A percentile compares a stretch with the other conserved stretches of the same genome.
phyloP scores from a whole-genome alignment of 2,113 vertebrate genomes.

The Macquaria ambigua region DNA sequence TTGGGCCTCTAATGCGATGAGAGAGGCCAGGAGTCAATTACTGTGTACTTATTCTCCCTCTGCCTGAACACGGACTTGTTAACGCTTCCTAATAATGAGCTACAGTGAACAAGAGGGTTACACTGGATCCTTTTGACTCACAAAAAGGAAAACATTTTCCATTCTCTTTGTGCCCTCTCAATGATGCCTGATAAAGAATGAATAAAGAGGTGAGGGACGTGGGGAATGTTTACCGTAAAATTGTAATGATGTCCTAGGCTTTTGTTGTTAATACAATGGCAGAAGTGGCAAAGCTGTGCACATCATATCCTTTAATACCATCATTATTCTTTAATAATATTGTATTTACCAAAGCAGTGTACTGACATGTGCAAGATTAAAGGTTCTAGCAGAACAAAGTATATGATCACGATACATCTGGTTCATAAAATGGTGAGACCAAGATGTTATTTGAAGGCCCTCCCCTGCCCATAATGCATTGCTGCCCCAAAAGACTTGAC shows the following conservation, averaged over 20 bases:
- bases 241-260: constrained; percentile 26
- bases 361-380: constrained; percentile 1
- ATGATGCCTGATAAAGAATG: constrained; percentile 26
- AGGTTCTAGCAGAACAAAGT: neutral
- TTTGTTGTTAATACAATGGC: constrained; percentile 35
- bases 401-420: neutral
- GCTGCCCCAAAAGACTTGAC: constrained; percentile 5
- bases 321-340: constrained; percentile 18
- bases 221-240: constrained; percentile 23
- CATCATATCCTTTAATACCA: neutral
- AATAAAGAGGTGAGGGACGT: constrained; percentile 50
- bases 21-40: constrained; percentile 81
- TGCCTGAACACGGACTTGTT: constrained; percentile 76
- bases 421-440: neutral
- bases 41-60: constrained; percentile 76
- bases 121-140: constrained; percentile 50
- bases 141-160: constrained; percentile 61
- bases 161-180: constrained; percentile 38
- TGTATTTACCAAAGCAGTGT: neutral
- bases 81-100: constrained; percentile 78
- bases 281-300: constrained; percentile 4
- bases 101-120: constrained; percentile 67
- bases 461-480: neutral
- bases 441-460: neutral
- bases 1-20: constrained; percentile 69